Percentiles rank a stretch among this genome's conserved stretches.
phyloP scores from a whole-genome alignment of 2,113 vertebrate species.

The Pseudorasbora parva region DNA sequence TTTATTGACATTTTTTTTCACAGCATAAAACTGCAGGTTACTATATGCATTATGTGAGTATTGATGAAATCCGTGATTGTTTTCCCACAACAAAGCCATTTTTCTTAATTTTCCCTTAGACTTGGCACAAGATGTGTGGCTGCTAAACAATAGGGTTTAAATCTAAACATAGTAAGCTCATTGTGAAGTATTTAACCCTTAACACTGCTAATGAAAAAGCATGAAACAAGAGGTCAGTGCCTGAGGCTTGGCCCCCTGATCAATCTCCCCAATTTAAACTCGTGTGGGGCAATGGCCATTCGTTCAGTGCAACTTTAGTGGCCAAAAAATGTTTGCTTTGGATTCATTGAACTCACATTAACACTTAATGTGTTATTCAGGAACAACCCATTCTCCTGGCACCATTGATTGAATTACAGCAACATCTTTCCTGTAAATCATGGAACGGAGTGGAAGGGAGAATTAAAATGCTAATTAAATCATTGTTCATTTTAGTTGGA shows the following conservation, averaged over 20 bases:
- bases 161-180: constrained; percentile 32
- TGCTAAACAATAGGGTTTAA: constrained; percentile 35
- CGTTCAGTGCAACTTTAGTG: neutral
- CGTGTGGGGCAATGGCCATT: constrained; percentile 19
- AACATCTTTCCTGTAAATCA: constrained; percentile 40
- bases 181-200: constrained; percentile 41
- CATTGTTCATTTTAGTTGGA: constrained; percentile 1
- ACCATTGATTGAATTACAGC: constrained; percentile 43
- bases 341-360: constrained; percentile 41
- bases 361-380: constrained; percentile 34
- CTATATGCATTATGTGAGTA: neutral
- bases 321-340: constrained; percentile 41
- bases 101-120: constrained; percentile 1
- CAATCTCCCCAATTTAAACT: constrained; percentile 51
- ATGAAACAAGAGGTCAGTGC: constrained; percentile 32
- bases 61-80: neutral
- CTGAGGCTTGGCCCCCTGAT: constrained; percentile 42
- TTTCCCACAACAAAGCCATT: neutral
- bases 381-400: constrained; percentile 38
- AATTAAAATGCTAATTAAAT: constrained; percentile 25
- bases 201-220: constrained; percentile 3
- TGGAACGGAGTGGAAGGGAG: neutral
- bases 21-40: neutral
- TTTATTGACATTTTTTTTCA: neutral
- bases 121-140: neutral